phyloP scores from a whole-genome alignment of 2,113 vertebrate species.

The Lampris megalopsis region DNA sequence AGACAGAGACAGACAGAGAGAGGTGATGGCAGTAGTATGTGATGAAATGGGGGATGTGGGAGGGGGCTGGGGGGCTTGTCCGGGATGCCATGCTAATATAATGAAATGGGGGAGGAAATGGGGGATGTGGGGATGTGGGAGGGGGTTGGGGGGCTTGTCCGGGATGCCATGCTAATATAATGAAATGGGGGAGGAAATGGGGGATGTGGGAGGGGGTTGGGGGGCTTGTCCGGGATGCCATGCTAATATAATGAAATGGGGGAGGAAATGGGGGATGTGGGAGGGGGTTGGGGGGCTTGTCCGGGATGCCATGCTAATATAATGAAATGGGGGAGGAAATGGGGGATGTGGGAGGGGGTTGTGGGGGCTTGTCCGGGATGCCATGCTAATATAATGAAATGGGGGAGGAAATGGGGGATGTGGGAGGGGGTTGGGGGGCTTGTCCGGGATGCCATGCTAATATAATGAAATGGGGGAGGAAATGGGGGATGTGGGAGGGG shows the following conservation, averaged over 20 bases:
- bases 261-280: neutral
- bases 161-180: too few relatives aligned
- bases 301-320: too few relatives aligned
- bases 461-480: conserved; percentile 7
- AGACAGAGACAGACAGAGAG: conserved; percentile 36
- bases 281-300: neutral
- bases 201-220: neutral
- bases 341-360: neutral
- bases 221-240: neutral
- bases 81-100: neutral
- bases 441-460: neutral
- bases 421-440: neutral
- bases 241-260: too few relatives aligned
- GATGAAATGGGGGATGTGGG: conserved; percentile 3
- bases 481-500: too few relatives aligned
- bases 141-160: neutral
- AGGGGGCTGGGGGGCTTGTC: too few relatives aligned
- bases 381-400: conserved; percentile 19
- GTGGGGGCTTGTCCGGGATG: neutral
- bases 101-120: too few relatives aligned
- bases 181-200: conserved; percentile 7
- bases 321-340: conserved; percentile 1
- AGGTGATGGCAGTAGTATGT: conserved; percentile 35
- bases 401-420: neutral
- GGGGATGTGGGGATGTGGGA: neutral